Base-by-base conservation (phyloP, 2,888 invertebrate species). In the Lepidocyrtoides sp. region DNA sequence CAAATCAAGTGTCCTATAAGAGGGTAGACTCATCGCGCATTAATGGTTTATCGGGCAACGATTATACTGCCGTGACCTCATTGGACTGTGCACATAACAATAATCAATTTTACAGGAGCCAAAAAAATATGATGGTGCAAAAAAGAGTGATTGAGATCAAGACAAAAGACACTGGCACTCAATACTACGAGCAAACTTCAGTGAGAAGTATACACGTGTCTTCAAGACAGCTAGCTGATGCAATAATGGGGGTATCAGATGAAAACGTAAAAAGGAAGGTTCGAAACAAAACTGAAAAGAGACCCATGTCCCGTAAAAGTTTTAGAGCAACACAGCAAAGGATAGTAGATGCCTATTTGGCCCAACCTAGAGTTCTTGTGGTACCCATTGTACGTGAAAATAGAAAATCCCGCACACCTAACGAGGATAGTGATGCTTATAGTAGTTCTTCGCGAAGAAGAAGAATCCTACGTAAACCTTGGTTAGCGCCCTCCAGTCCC, bases 361-460 rank as follows among this genome's bases (percentile, higher is more conserved):
- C 89, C 17, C 89, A 89, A 17, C 89, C 89, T 1, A 88, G 81
- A 51, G 87, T 81, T 48, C 87, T 79, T 4, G 51, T 88, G 32
- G 87, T 88, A 20, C 82, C 89, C 0, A 82, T 89, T 54, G 41
- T 72, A 0, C 36, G 81, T 17, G 72, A 79, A 36, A 29, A 20
- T n/a, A 88, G 26, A 36, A 69, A 32, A 14, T 23, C 17, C 23
- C 26, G 72, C 17, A 20, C 72, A 2, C 26, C 32, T 17, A 51
- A 66, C n/a, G 7, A 51, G 17, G 10, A 2, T 66, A 12, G 23
- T 5, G 14, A 23, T 29, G 29, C 26, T 7, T 17, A 26, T 3
- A 41, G 44, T 4, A 36, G 26, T 57, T 2, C 29, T 2, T 17
- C 14, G 10, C 17, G 41, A 20, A 17, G 10, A 23, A 51, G 82